Percentiles rank a stretch among this genome's conserved stretches.
These are phyloP conservation scores for Sphaerophoria rueppellii DNA, from an alignment of 2,888 invertebrate species.

Conservation along the genomic window DNA sequence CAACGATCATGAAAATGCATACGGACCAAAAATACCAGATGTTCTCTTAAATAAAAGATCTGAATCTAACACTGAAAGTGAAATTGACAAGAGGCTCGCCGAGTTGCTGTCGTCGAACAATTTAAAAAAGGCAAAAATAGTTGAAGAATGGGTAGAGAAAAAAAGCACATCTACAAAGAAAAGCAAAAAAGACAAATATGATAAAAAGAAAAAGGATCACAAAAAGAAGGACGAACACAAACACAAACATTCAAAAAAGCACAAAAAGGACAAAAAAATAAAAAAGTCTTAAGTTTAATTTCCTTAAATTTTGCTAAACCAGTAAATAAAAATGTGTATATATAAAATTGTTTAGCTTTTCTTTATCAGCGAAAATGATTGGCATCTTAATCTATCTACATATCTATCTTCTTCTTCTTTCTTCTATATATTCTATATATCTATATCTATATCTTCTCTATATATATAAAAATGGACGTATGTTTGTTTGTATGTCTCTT, in stretches of 20 bases:
- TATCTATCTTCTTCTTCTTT: too few relatives aligned
- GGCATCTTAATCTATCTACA: too few relatives aligned
- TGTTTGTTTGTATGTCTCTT: too few relatives aligned
- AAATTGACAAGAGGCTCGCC: slow-evolving; percentile 76
- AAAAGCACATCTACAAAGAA: slow-evolving; percentile 55
- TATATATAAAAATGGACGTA: too few relatives aligned
- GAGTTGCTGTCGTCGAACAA: slow-evolving; percentile 72
- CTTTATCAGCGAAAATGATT: too few relatives aligned
- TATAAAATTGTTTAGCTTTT: too few relatives aligned
- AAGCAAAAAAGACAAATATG: slow-evolving; percentile 43
- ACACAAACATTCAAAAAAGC: slow-evolving; percentile 74
- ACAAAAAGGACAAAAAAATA: slow-evolving; percentile 68
- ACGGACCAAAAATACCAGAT: slow-evolving; percentile 78
- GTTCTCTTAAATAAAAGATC: slow-evolving; percentile 49
- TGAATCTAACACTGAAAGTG: slow-evolving; percentile 56
- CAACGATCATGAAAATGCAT: slow-evolving; percentile 66
- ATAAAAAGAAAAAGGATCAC: slow-evolving; percentile 56
- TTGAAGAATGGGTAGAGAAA: slow-evolving; percentile 77
- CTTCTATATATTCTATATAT: too few relatives aligned
- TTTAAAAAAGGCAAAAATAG: slow-evolving; percentile 10
- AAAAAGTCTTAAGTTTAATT: not conserved
- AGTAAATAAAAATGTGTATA: too few relatives aligned
- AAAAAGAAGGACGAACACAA: slow-evolving; percentile 64
- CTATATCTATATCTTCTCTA: too few relatives aligned
- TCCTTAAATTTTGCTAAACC: too few relatives aligned